Evolutionary conservation across 2,888 invertebrate species (phyloP).

Genomic region (Cremastobaeus sp.): DNA sequence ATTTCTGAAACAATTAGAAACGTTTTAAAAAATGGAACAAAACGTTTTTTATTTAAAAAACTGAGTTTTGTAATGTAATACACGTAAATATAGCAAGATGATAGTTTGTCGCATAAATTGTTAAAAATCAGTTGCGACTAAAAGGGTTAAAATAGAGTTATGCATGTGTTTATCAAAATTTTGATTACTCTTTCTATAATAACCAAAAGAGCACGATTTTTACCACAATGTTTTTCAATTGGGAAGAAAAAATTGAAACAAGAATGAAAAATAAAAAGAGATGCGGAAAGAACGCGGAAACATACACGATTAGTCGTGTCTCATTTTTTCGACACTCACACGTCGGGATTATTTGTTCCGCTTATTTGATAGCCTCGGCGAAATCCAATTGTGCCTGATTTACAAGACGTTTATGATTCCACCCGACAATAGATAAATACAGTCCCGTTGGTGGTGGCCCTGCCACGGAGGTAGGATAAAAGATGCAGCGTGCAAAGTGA

Average conservation of each 20-base stretch:
- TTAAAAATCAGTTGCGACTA: too few species aligned
- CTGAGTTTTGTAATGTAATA: too few species aligned
- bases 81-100: too few species aligned
- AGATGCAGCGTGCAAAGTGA: slow-evolving; percentile 39
- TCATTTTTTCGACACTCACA: slow-evolving; percentile 35
- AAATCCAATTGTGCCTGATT: slow-evolving; percentile 58
- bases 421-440: slow-evolving; percentile 52
- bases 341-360: slow-evolving; percentile 43
- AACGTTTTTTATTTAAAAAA: too few species aligned
- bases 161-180: too few species aligned
- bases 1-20: too few species aligned
- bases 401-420: slow-evolving; percentile 58
- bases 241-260: not conserved
- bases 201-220: too few species aligned
- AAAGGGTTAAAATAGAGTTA: too few species aligned
- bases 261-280: not conserved
- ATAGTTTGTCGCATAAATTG: too few species aligned
- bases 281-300: slow-evolving; percentile 27
- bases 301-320: slow-evolving; percentile 38
- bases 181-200: too few species aligned
- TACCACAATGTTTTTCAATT: not conserved
- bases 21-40: too few species aligned
- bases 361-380: slow-evolving; percentile 44
- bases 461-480: slow-evolving; percentile 37
- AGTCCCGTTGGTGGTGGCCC: slow-evolving; percentile 33